phyloP scores from a whole-genome alignment of 2,113 vertebrate species.

The Nothoprocta perdicaria region DNA sequence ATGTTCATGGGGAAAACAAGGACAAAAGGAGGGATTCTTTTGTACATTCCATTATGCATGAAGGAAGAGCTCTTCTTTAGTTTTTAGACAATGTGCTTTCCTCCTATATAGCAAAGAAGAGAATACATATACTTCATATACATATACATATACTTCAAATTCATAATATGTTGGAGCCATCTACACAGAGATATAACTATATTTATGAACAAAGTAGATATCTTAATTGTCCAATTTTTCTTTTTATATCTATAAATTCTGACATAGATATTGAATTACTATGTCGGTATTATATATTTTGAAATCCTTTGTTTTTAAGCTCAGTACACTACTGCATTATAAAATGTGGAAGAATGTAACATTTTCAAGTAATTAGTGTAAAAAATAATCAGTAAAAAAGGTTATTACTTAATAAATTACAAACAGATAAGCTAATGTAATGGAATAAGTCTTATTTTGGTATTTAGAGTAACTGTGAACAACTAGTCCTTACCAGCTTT shows the following conservation, averaged over 20 bases:
- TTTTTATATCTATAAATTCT: background rate
- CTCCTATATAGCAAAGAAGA: background rate
- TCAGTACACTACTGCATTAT: background rate
- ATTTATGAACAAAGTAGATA: background rate
- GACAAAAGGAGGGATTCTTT: background rate
- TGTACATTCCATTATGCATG: fast-evolving
- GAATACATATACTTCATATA: background rate
- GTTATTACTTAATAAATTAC: background rate
- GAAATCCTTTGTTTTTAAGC: background rate
- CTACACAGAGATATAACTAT: background rate
- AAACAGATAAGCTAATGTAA: background rate
- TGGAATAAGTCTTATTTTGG: background rate
- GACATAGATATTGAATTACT: background rate
- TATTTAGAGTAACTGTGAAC: background rate
- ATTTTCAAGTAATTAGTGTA: background rate
- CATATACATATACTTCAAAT: background rate
- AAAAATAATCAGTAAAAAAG: background rate
- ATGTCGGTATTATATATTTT: background rate
- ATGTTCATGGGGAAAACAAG: background rate
- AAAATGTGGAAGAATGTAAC: background rate
- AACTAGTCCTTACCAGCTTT: background rate
- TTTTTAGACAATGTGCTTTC: background rate
- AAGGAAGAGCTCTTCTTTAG: background rate
- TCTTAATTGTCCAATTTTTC: background rate
- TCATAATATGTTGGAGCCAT: background rate